These are phyloP conservation scores for Columba livia DNA, from an alignment of 2,113 vertebrate species.

Conservation along the genomic window DNA sequence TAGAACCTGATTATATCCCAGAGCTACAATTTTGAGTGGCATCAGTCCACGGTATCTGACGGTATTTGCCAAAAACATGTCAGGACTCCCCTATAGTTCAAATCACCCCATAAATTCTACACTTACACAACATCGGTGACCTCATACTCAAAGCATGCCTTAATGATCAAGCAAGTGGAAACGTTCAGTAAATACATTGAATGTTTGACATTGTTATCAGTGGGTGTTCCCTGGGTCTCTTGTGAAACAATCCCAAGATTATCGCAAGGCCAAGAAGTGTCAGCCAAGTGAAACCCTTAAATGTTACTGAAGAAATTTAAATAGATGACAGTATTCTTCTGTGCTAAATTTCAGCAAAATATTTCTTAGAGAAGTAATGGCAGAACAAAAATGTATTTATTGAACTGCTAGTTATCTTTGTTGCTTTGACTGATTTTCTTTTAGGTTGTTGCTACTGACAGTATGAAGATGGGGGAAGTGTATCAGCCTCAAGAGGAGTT, in stretches of 20 bases:
- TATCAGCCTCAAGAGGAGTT: background rate
- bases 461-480: background rate
- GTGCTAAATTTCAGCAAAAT: background rate
- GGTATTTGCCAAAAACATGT: slow-evolving; percentile 71
- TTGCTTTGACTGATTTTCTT: background rate
- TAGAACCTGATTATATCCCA: slow-evolving; percentile 71
- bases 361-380: background rate
- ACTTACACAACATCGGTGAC: slow-evolving; percentile 62
- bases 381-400: background rate
- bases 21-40: slow-evolving; percentile 70
- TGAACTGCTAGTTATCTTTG: background rate
- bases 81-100: slow-evolving; percentile 67
- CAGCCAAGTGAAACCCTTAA: slow-evolving; percentile 22
- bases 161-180: slow-evolving; percentile 64
- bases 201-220: slow-evolving; percentile 68
- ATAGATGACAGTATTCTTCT: background rate
- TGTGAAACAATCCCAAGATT: slow-evolving; percentile 57
- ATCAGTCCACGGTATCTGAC: slow-evolving; percentile 64
- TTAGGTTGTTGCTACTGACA: background rate
- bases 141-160: slow-evolving; percentile 66
- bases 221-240: slow-evolving; percentile 56
- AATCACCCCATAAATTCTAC: slow-evolving; percentile 65
- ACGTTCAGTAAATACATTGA: slow-evolving; percentile 59
- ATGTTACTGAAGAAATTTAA: slow-evolving; percentile 34
- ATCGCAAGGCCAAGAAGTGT: slow-evolving; percentile 48